Base-by-base conservation (phyloP, 2,888 invertebrate species). In the Pilophorus perplexus region DNA sequence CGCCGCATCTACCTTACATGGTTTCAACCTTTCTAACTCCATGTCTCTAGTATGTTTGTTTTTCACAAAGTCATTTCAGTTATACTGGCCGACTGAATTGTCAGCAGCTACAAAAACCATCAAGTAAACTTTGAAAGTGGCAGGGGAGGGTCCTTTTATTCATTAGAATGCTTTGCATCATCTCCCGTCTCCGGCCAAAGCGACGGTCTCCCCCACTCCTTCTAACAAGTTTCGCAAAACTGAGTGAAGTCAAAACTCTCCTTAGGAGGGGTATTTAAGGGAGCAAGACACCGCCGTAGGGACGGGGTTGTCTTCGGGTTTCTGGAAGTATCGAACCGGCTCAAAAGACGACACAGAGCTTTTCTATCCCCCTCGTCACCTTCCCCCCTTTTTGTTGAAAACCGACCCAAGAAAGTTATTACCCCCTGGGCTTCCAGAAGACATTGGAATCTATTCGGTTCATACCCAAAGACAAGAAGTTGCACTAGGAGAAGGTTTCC, bases 91-190 rank as follows among this genome's bases (percentile, higher is more conserved):
- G n/a, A n/a, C n/a, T n/a, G n/a, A n/a, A n/a, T n/a, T n/a, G n/a
- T n/a, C n/a, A n/a, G n/a, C n/a, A 46, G 46, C 46, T n/a, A 46
- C 23, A 46, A 46, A 46, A 22, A 23, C 23, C 14, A 46, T 46
- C 46, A 23, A 46, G 46, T n/a, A n/a, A n/a, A n/a, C n/a, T n/a
- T n/a, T n/a, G n/a, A n/a, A n/a, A n/a, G n/a, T n/a, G 1, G 10
- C 12, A 46, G 14, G 23, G 23, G 46, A 40, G 18, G 22, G 44
- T 25, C 25, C 23, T 22, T 22, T 46, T 46, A 25, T 46, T 46
- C 46, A 46, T 46, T 46, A 46, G 25, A 46, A 46, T 46, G 46
- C 46, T 46, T 46, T 46, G 46, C 46, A 14, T 46, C n/a, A n/a
- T n/a, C 14, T 46, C 46, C 25, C 46, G 23, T 25, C 46, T 46